A percentile compares a stretch with the other conserved stretches of the same genome.
phyloP scores from a whole-genome alignment of 2,113 vertebrate genomes.

The Morone chrysops region DNA sequence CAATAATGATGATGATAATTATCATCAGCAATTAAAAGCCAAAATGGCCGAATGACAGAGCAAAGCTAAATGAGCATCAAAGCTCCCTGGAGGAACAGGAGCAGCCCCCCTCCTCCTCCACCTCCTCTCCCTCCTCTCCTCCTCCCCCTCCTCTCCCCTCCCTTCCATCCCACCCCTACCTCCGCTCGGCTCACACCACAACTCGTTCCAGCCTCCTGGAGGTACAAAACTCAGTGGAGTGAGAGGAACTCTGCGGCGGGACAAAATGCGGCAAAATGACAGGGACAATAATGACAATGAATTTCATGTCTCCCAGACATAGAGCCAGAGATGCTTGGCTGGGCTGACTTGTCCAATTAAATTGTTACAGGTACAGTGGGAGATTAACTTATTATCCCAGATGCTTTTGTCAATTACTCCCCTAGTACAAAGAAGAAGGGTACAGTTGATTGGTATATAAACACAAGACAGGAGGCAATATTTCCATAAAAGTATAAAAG shows the following conservation, averaged over 20 bases:
- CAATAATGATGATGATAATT: constrained; percentile 80
- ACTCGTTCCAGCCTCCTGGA: constrained; percentile 87
- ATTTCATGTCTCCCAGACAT: constrained; percentile 99
- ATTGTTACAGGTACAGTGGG: constrained; percentile 96
- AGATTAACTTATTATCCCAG: constrained; percentile 85
- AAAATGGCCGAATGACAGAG: constrained; percentile 84
- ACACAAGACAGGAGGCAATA: constrained; percentile 25
- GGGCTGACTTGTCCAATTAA: constrained; percentile 98
- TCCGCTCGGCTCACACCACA: constrained; percentile 86
- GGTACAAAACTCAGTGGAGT: constrained; percentile 96
- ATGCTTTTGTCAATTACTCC: constrained; percentile 85
- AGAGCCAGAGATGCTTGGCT: constrained; percentile 93
- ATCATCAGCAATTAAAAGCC: constrained; percentile 81
- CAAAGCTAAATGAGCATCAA: constrained; percentile 93
- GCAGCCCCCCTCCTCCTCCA: constrained; percentile 59
- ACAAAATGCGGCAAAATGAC: constrained; percentile 99
- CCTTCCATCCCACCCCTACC: constrained; percentile 81
- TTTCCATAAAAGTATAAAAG: constrained; percentile 24
- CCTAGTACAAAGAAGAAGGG: constrained; percentile 67
- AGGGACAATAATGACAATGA: constrained; percentile 99
- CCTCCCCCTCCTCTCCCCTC: too few relatives aligned
- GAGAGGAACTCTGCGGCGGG: constrained; percentile 93
- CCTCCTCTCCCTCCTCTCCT: constrained; percentile 65
- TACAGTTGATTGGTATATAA: constrained; percentile 24
- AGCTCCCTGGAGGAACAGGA: constrained; percentile 89